Evolutionary conservation across 2,888 invertebrate species (phyloP).

Genomic region (Notodonta ziczac): DNA sequence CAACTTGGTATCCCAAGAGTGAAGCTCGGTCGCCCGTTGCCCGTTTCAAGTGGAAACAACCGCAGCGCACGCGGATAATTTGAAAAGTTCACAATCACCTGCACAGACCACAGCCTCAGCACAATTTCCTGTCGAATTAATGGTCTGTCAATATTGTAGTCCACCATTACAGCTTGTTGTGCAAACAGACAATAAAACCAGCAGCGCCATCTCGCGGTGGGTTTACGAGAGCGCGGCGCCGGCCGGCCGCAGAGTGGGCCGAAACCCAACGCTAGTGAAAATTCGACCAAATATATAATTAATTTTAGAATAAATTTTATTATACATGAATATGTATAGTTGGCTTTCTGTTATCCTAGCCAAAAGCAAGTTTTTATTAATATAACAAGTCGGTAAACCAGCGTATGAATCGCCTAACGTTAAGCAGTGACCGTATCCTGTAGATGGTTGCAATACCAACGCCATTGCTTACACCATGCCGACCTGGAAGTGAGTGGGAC

Average conservation of each 20-base stretch:
- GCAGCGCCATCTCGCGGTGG: slow-evolving; percentile 72
- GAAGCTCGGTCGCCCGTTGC: slow-evolving; percentile 44
- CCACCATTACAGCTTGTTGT: slow-evolving; percentile 79
- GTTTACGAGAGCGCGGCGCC: slow-evolving; percentile 68
- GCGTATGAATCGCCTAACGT: too few relatives aligned
- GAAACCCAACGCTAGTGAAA: too few relatives aligned
- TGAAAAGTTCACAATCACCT: slow-evolving; percentile 84
- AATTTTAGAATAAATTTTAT: too few relatives aligned
- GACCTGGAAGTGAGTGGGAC: too few relatives aligned
- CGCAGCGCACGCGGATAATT: slow-evolving; percentile 77
- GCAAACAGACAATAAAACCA: slow-evolving; percentile 76
- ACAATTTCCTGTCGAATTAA: slow-evolving; percentile 83
- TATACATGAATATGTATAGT: too few relatives aligned
- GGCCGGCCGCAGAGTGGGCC: slow-evolving; percentile 7
- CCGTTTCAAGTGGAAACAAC: slow-evolving; percentile 73
- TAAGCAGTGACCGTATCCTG: too few relatives aligned
- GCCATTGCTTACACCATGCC: too few relatives aligned
- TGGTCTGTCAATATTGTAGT: slow-evolving; percentile 83
- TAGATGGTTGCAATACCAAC: too few relatives aligned
- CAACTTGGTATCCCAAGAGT: slow-evolving; percentile 55
- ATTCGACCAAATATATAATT: not conserved
- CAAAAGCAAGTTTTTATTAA: too few relatives aligned
- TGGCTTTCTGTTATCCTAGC: too few relatives aligned
- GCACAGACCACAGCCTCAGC: slow-evolving; percentile 74
- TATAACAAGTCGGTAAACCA: too few relatives aligned